Evolutionary conservation across 2,113 vertebrate genomes (phyloP), one percentile per base, ranked within the genome.

Genomic region (Psettodes erumei): DNA sequence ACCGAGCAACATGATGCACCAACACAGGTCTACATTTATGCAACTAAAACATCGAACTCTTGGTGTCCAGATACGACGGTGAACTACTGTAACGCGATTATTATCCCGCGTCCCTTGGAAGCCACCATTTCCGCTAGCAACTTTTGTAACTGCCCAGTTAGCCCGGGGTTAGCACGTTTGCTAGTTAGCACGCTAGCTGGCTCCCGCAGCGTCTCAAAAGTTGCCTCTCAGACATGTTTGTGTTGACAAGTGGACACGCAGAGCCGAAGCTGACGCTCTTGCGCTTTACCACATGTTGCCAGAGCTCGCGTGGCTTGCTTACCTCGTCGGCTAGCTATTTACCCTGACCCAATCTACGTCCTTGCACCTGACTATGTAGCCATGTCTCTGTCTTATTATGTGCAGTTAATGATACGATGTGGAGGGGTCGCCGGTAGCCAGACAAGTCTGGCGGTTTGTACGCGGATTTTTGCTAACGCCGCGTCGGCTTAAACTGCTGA

Each of bases 1-100:
- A 88, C 90, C 75, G 93, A 94, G 1, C 91, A 90, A 70, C 42
- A 89, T 81, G 93, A 93, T 9, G 83, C 83, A 81, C 81, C 88
- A 75, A 55, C 83, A 86, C 91, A 94, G 94, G 94, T 95, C 83
- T 76, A 35, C 59, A 69, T 74, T 53, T 75, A 55, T 60, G 9
- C 27, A 18, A 40, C 27, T 35, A 18, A 56, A 37, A 47, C 30
- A 16, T 50, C 32, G 56, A 32, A 3, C 25, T 56, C 6, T 23
- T 5, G 1, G 8, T 55, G 48, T 61, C 27, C 15, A 23, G 8
- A 64, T 45, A 3, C 8, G 42, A 25, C 16, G 35, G 9, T 25
- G 5, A 13, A 7, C 6, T 35, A 3, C 2, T n/a, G 1, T 0
- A 7, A 9, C 11, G 25, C n/a, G 11, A 40, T 35, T 6, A 6